A percentile compares a stretch with the other conserved stretches of the same genome.
These are phyloP conservation scores for Rhagonycha lutea DNA, from an alignment of 2,888 invertebrate genomes.

Conservation along the genomic window DNA sequence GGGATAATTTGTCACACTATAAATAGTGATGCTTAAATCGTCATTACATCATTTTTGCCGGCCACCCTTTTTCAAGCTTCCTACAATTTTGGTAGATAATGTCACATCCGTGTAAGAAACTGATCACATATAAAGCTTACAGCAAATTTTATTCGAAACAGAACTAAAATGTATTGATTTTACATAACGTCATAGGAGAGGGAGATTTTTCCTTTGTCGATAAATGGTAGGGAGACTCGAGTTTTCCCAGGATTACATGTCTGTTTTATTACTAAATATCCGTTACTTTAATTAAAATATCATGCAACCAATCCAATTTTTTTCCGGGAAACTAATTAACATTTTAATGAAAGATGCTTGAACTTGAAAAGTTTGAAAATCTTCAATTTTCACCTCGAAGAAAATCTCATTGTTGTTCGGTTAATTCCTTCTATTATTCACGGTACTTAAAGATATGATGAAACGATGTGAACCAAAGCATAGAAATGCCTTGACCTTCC, in stretches of 20 bases:
- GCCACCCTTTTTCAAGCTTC: not conserved
- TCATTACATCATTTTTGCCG: not conserved
- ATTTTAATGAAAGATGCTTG: not conserved
- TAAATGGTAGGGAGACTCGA: conserved; percentile 2
- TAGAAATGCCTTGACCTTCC: conserved; percentile 29
- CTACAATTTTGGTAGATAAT: not conserved
- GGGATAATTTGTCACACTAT: conserved; percentile 18
- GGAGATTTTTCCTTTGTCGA: conserved; percentile 2
- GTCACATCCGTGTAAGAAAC: not conserved
- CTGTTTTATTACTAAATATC: not conserved
- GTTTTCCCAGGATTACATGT: conserved; percentile 1
- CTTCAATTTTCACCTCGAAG: not conserved
- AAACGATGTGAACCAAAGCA: conserved; percentile 25
- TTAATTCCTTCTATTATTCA: not conserved
- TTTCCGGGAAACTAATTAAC: not conserved
- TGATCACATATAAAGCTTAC: not conserved
- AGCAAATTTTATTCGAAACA: conserved; percentile 1
- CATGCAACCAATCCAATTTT: not conserved
- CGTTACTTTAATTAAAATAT: not conserved
- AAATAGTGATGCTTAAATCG: not conserved
- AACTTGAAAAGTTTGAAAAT: not conserved
- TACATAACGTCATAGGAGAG: not conserved
- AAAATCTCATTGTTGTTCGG: not conserved
- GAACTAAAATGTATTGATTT: conserved; percentile 3
- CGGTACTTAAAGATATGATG: conserved; percentile 9